Conservation (phyloP, 2,797 vertebrate species). For the Sarcoramphus papa region DNA sequence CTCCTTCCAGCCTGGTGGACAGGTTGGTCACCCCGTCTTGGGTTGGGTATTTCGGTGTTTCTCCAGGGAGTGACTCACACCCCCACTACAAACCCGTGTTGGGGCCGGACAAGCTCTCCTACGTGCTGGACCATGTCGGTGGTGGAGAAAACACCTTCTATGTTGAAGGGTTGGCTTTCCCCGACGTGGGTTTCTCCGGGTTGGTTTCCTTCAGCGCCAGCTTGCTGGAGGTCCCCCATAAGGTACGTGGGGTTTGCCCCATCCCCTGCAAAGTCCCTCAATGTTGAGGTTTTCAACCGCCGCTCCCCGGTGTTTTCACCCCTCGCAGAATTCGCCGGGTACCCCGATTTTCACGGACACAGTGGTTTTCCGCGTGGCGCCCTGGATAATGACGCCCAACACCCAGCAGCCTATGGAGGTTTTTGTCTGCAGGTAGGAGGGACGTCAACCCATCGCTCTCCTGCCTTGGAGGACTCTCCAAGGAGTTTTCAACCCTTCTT, state of each 20-base stretch:
- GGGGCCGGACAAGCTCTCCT: slow-evolving; percentile 66
- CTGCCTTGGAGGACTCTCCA: neutral
- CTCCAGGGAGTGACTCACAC: neutral
- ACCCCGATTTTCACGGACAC: slow-evolving; percentile 86
- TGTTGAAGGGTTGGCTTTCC: slow-evolving; percentile 87
- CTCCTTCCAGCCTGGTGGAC: neutral
- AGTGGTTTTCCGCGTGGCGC: slow-evolving; percentile 82
- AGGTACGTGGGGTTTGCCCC: slow-evolving; percentile 50
- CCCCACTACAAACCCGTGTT: slow-evolving; percentile 72
- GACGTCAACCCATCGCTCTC: fast-evolving
- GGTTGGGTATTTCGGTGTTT: neutral
- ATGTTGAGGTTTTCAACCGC: fast-evolving
- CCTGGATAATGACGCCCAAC: slow-evolving; percentile 97
- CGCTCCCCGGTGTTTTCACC: fast-evolving
- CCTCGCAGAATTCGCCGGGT: slow-evolving; percentile 71
- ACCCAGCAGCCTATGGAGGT: slow-evolving; percentile 84
- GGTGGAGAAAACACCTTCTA: slow-evolving; percentile 72
- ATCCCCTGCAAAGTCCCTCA: fast-evolving
- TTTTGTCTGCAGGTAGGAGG: slow-evolving; percentile 83
- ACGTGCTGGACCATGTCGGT: slow-evolving; percentile 70
- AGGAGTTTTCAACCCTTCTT: neutral
- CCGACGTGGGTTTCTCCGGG: slow-evolving; percentile 81
- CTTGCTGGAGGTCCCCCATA: slow-evolving; percentile 73
- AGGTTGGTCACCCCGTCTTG: neutral
- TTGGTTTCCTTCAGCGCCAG: slow-evolving; percentile 81